Evolutionary conservation across 2,113 vertebrate genomes (phyloP), one percentile per base, ranked within the genome.

Genomic region (Rhinoderma darwinii): DNA sequence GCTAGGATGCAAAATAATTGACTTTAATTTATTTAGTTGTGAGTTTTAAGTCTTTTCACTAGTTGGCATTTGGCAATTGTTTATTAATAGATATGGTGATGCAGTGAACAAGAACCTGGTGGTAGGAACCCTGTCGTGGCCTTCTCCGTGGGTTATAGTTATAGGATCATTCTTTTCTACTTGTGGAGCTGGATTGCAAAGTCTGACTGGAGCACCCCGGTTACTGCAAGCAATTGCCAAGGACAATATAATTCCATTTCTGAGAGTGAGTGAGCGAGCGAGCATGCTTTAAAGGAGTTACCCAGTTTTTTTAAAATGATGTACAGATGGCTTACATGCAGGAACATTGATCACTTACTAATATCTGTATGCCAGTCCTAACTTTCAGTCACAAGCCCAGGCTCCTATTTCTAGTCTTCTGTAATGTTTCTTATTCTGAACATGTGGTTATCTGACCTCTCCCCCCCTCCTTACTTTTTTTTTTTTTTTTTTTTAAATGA

Each of bases 141-240:
- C 98, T 17, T 99, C 98, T 0, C 98, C 98, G 0, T 99, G 98
- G 98, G 98, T 99, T 89, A 99, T 99, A 12, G 98, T 99, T 72
- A 94, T 99, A 0, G 98, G 98, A 0, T 99, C 98, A 66, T 99
- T 99, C 93, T 99, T 99, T 92, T 99, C 98, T 30, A 99, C 98
- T 0, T 96, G 98, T 0, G 98, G 98, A 1, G 98, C 98, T 0
- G 98, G 98, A 0, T 89, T 99, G 0, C 98, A 99, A 91, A 98
- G 97, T 78, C 94, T 99, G 56, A 99, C 98, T 0, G 98, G 98
- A 59, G 98, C 98, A 0, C 98, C 98, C 0, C 93, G 98, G 1
- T 96, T 99, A 47, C 92, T 99, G 27, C 98, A 99, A 89, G 98
- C 98, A 0, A 99, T 99, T 1, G 97, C 98, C 56, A 99, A 99